A percentile compares a stretch with the other conserved stretches of the same genome.
Conservation (phyloP, 2,888 invertebrate genomes). For the Danaus chrysippus region DNA sequence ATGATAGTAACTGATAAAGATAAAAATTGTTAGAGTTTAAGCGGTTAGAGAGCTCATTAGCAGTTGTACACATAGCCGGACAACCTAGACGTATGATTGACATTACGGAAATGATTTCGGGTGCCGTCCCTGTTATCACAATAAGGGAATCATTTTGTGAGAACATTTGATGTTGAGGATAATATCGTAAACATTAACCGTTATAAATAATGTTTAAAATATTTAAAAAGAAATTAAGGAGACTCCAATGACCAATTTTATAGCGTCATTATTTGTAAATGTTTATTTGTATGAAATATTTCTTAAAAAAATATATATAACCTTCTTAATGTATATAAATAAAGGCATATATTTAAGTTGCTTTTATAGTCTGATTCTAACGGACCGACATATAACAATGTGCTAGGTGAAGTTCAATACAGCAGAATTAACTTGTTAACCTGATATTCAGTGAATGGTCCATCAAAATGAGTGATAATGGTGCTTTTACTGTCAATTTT, state of each 20-base stretch:
- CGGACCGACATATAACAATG: too few species aligned
- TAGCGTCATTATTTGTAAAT: too few species aligned
- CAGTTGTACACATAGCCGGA: slow-evolving; percentile 53
- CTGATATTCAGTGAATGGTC: slow-evolving; percentile 41
- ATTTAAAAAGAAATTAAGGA: slow-evolving; percentile 1
- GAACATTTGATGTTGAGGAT: slow-evolving; percentile 55
- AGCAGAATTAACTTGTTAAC: slow-evolving; percentile 23
- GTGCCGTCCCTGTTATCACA: slow-evolving; percentile 62
- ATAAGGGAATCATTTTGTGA: slow-evolving; percentile 54
- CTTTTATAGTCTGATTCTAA: too few species aligned
- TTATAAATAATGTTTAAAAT: slow-evolving; percentile 4
- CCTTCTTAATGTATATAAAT: too few species aligned
- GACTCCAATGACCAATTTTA: not conserved
- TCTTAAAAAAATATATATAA: too few species aligned
- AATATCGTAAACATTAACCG: slow-evolving; percentile 26
- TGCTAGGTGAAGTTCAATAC: not conserved
- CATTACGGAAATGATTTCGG: slow-evolving; percentile 73
- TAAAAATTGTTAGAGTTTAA: not conserved
- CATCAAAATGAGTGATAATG: slow-evolving; percentile 36
- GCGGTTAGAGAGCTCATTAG: slow-evolving; percentile 65
- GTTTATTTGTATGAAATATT: too few species aligned
- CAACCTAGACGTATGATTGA: slow-evolving; percentile 68
- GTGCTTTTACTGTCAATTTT: slow-evolving; percentile 25
- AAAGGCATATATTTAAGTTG: too few species aligned
- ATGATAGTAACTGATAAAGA: not conserved